Evolutionary conservation across 2,888 invertebrate species (phyloP), one percentile per base, ranked within the genome.

Genomic region (Thecocarcelia acutangulata): DNA sequence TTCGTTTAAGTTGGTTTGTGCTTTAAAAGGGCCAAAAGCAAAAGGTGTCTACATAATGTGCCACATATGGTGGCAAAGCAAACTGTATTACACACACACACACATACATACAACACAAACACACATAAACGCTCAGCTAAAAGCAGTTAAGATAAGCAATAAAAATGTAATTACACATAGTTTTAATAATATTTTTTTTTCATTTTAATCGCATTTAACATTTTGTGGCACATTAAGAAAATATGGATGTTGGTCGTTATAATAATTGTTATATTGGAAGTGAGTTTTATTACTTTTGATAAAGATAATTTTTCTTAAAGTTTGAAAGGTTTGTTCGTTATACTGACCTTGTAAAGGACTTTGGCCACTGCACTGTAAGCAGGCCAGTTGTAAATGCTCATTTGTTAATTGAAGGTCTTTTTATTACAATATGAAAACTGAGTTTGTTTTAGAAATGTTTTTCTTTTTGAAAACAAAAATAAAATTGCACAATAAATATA

Each of bases 131-230:
- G 21, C 19, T 19, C 42, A 59, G 64, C 46, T 66, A 50, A 75
- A 78, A 75, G 78, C 74, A 74, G 77, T 75, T 78, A 78, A 74
- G 82, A 82, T 82, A 82, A 82, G 82, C 78, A 82, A 82, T 82
- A 82, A 82, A 82, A 82, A 64, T 78, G 70, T 78, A 82, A 82
- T 82, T 82, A 82, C 69, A 82, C 74, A 78, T 59, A 82, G 70
- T 78, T 82, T 78, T 64, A 56, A 44, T 40, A 42, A 9, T 44
- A 17, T 28, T 44, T 21, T 50, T 68, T 52, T 59, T 78, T 58
- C 13, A 13, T 50, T 44, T 79, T 66, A 54, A 79, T 73, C 59
- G 72, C 59, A 74, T 78, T 63, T 69, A 69, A 61, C 70, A 69
- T 63, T 82, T 74, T 74, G 78, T 66, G 74, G 78, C 54, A 78